A percentile compares a stretch with the other conserved stretches of the same genome.
phyloP scores from a whole-genome alignment of 2,113 vertebrate genomes.

The Leucopsar rothschildi region DNA sequence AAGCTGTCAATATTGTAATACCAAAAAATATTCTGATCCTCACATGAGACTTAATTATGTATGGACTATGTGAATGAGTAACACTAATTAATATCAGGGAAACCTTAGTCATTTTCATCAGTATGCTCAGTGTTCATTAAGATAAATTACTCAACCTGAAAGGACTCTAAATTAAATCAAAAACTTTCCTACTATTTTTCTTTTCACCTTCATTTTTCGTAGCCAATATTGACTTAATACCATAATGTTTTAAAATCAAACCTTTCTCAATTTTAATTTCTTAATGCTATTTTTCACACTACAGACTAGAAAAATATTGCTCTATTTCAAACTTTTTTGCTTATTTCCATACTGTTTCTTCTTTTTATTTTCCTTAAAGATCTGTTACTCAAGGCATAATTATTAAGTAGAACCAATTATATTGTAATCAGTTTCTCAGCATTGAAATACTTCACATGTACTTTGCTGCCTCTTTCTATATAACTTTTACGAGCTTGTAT shows the following conservation, averaged over 20 bases:
- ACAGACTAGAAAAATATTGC: neutral
- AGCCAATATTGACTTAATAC: neutral
- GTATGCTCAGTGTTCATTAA: neutral
- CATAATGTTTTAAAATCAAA: neutral
- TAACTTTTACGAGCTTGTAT: neutral
- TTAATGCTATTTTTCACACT: neutral
- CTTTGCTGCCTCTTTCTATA: neutral
- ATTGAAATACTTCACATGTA: neutral
- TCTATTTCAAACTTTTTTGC: neutral
- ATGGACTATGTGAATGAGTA: neutral
- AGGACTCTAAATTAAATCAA: neutral
- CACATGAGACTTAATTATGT: neutral
- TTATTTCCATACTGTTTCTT: neutral
- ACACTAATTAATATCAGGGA: neutral
- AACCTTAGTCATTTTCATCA: neutral
- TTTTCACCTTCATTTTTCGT: neutral
- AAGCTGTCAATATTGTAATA: neutral
- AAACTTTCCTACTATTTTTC: neutral
- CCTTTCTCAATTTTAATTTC: neutral
- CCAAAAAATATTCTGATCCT: neutral
- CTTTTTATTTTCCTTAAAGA: neutral
- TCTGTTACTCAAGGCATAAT: neutral
- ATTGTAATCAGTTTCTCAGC: neutral
- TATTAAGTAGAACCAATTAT: neutral
- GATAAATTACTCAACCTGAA: neutral